Evolutionary conservation across 2,113 vertebrate genomes (phyloP).

Genomic region (Eidolon helvum): DNA sequence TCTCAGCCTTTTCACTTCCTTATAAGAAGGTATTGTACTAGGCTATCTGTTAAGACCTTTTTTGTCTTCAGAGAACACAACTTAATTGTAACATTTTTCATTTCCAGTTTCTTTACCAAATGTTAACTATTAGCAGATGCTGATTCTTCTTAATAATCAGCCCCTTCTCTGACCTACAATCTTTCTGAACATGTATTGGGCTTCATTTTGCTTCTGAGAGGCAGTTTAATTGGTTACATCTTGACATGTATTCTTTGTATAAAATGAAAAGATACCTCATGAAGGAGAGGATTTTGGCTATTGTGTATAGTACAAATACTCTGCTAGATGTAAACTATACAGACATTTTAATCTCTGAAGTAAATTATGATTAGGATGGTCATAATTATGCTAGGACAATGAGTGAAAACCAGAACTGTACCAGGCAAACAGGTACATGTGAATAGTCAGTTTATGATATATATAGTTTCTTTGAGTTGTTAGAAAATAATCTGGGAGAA

Average conservation of each 20-base stretch:
- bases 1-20: not conserved
- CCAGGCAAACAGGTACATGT: not conserved
- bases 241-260: not conserved
- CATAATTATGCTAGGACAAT: not conserved
- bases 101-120: not conserved
- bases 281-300: not conserved
- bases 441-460: not conserved
- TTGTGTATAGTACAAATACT: not conserved
- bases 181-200: not conserved
- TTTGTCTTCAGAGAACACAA: not conserved
- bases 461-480: not conserved
- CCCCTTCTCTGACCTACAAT: not conserved
- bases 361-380: not conserved
- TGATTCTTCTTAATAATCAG: not conserved
- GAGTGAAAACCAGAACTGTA: not conserved
- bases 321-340: not conserved
- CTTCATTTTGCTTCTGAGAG: not conserved
- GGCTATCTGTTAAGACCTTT: not conserved
- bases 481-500: not conserved
- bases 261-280: not conserved
- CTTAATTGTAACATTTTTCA: not conserved
- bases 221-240: not conserved
- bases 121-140: not conserved
- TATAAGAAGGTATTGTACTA: not conserved
- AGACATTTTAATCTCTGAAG: not conserved